Evolutionary conservation across 2,888 invertebrate species (phyloP), one percentile per base, ranked within the genome.

Genomic region (Congeria kusceri): DNA sequence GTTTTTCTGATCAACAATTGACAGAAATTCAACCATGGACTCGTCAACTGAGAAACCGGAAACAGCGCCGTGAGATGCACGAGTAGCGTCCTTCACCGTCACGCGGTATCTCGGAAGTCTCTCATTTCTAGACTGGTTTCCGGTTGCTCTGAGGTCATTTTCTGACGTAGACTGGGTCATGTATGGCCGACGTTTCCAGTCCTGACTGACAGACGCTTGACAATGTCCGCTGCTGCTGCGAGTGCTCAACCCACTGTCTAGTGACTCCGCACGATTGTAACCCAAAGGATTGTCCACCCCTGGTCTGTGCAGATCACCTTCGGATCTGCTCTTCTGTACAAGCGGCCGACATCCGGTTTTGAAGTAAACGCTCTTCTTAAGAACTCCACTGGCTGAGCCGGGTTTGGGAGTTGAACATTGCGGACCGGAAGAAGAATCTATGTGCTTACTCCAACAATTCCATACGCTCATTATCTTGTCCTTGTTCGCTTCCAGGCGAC

Each of bases 401-500:
- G 69, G 72, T 57, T 73, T 79, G 18, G 82, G 82, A 13, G 82
- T 83, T 0, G 82, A 83, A 56, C 70, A 76, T 69, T 70, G 78
- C 25, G 82, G 82, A 27, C 61, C 49, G n/a, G 63, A 44, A 4
- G 20, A 20, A 23, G 58, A 59, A n/a, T 44, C 49, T 28, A 71
- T 59, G 18, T 64, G 27, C 23, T 75, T 49, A 18, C 71, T 59
- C 75, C 67, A 80, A 62, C 63, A 67, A 20, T 73, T 77, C 83
- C 83, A 83, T 46, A 83, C 70, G 44, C 71, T 64, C 59, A 80
- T 79, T 15, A 83, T 79, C 46, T 83, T 83, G 56, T 75, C 53
- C 25, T 77, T 79, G 44, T 80, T 83, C 20, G 67, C 65, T 15
- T 67, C 46, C 46, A 83, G 65, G 53, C 79, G 70, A 46, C 64